A percentile compares a stretch with the other conserved stretches of the same genome.
Conservation (phyloP, 2,113 vertebrate genomes). For the Hypanus sabinus region DNA sequence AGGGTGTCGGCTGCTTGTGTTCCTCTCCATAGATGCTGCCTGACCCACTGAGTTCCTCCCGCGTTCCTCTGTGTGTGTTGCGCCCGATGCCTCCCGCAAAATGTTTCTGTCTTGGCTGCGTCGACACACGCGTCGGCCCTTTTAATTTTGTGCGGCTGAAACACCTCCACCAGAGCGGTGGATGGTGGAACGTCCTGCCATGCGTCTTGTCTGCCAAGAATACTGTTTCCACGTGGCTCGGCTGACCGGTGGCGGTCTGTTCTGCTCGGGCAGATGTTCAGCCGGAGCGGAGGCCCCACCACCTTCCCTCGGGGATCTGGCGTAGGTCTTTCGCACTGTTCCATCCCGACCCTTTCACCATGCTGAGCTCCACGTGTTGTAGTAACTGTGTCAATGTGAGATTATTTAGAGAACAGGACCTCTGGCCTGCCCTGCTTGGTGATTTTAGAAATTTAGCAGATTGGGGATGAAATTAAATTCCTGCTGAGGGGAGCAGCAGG, state of each 20-base stretch:
- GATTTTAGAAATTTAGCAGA: background rate
- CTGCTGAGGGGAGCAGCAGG: background rate
- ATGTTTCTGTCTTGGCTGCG: background rate
- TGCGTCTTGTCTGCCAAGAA: background rate
- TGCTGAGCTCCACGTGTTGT: background rate
- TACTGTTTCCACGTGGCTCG: background rate
- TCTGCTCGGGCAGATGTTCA: background rate
- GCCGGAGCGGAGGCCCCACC: background rate
- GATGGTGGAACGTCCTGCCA: background rate
- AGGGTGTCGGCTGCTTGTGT: too few species aligned
- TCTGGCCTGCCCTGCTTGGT: background rate
- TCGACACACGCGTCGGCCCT: background rate
- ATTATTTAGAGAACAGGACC: constrained; percentile 11
- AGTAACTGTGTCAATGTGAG: background rate
- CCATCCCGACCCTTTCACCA: background rate
- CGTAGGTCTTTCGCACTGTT: constrained; percentile 19
- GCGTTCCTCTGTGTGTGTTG: too few species aligned
- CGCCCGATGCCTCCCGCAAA: too few species aligned
- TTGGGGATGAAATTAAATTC: constrained; percentile 6
- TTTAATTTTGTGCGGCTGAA: background rate
- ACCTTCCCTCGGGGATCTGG: background rate
- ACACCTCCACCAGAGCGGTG: background rate
- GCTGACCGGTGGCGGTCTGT: background rate
- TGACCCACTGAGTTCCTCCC: too few species aligned
- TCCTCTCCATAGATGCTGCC: too few species aligned